These are phyloP conservation scores for Sander vitreus DNA, from an alignment of 2,113 vertebrate species.

Conservation along the genomic window DNA sequence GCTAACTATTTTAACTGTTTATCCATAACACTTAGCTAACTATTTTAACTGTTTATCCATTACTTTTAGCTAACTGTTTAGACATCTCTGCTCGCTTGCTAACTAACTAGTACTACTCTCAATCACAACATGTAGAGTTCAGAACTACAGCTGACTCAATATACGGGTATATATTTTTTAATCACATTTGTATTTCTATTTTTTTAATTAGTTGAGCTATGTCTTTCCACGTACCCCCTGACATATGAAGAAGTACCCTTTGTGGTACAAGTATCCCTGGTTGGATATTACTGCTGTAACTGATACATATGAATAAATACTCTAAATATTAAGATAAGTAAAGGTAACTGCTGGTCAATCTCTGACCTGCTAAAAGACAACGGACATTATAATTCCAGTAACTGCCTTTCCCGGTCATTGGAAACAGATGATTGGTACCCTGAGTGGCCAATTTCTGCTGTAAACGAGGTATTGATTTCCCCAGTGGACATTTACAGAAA, in stretches of 20 bases:
- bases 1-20: neutral
- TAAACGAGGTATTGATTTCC: constrained; percentile 77
- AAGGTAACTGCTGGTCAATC: constrained; percentile 52
- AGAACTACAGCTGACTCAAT: neutral
- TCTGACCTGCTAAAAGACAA: constrained; percentile 50
- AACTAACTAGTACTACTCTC: neutral
- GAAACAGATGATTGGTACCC: constrained; percentile 72
- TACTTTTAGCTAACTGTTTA: neutral
- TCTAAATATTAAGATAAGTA: constrained; percentile 21
- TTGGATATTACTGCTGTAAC: neutral
- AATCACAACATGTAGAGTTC: neutral
- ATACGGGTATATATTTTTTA: neutral
- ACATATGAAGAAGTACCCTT: too few species aligned
- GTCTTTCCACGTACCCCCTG: neutral
- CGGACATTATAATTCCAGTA: constrained; percentile 65
- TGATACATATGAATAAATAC: constrained; percentile 6
- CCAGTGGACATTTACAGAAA: constrained; percentile 65
- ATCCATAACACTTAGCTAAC: neutral
- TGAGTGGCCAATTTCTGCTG: constrained; percentile 72
- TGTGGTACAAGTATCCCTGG: neutral
- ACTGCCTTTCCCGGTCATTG: constrained; percentile 66
- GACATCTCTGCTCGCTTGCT: neutral
- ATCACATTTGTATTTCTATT: neutral
- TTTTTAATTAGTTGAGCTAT: too few species aligned
- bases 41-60: neutral